Base-by-base conservation (phyloP, 1,140 invertebrate species). In the Lordiphosa mommai region DNA sequence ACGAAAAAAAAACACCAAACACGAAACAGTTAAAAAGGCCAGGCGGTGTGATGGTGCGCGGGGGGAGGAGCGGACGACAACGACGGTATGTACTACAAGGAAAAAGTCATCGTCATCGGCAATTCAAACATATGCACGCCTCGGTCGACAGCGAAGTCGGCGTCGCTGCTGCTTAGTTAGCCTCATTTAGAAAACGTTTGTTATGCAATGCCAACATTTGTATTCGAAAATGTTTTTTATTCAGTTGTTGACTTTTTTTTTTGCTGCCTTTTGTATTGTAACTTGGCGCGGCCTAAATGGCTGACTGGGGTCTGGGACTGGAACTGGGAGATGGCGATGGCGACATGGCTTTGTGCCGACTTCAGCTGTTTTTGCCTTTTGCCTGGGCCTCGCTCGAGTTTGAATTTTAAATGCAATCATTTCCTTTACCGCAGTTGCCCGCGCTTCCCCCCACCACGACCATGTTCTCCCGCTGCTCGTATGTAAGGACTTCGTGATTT, bases 181-280 rank as follows among this genome's bases (percentile, higher is more conserved):
- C 82, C 84, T 87, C 84, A 87, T 87, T 87, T 87, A 87, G 76
- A 84, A 84, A 87, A 87, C 84, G 84, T 87, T 87, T 87, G 84
- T 87, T 87, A 87, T 87, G 84, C 82, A 87, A 87, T 86, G 84
- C 84, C 84, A 87, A 84, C 84, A 87, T 86, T 87, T 87, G 76
- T 85, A 79, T 85, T 85, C 79, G 79, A 85, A 85, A 85, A 85
- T 86, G 79, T 85, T 85, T 85, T 85, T 85, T 85, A 77, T 84
- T 85, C 79, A 79, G 77, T 85, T 84, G 72, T 73, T 72, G 72
- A 85, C 79, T 80, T 70, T 82, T 79, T 72, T 72, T 61, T 58
- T 46, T 47, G n/a, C 41, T 57, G 38, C 27, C 51, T 61, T 65
- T 67, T 71, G 48, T 59, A 47, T 50, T 66, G 48, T 56, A 56